phyloP scores from a whole-genome alignment of 2,797 vertebrate species.

The Neosilurus hyrtlii region DNA sequence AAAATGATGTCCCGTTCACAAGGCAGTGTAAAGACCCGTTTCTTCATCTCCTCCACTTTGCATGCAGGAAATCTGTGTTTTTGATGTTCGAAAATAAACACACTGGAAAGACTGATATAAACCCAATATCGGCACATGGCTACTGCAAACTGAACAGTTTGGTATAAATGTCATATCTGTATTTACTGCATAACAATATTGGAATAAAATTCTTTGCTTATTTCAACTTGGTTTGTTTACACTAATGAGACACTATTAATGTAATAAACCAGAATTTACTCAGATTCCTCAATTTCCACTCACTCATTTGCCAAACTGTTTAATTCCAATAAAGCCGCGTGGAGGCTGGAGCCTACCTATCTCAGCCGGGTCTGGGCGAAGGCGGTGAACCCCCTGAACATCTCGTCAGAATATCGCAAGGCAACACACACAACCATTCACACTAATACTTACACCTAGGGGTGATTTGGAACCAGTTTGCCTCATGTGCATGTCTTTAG shows the following conservation, averaged over 20 bases:
- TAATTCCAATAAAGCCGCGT: no score
- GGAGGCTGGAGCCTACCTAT: no score
- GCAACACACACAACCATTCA: no score
- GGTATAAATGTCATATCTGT: constrained; percentile 55
- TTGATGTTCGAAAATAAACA: background rate
- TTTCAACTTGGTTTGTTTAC: background rate
- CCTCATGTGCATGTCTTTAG: no score
- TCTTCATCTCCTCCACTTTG: background rate
- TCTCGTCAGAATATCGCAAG: no score
- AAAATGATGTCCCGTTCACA: background rate
- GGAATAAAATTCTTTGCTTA: constrained; percentile 66
- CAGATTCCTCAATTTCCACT: no score
- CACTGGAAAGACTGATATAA: background rate
- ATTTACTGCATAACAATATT: constrained; percentile 60
- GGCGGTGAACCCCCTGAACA: no score
- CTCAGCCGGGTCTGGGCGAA: no score
- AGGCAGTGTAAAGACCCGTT: background rate
- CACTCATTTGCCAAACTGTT: no score
- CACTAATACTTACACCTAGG: no score
- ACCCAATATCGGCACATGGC: background rate
- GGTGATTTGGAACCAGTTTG: no score
- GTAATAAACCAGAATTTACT: background rate
- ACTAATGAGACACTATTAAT: background rate
- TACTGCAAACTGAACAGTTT: constrained; percentile 33
- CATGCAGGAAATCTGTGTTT: background rate